Conservation (phyloP, 2,797 vertebrate species). For the Peromyscus melanophrys region DNA sequence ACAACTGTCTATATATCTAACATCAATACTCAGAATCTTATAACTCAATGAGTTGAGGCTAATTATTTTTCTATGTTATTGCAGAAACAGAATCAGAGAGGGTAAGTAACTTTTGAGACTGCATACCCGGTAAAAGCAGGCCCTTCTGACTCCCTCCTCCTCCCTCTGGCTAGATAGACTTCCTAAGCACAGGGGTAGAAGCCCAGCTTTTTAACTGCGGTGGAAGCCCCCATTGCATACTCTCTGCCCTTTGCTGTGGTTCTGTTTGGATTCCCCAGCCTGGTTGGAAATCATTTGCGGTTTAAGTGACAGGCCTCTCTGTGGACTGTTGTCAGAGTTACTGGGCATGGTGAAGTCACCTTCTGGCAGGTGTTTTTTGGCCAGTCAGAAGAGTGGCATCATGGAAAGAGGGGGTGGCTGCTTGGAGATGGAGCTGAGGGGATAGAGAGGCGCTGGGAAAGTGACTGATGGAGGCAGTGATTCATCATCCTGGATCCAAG, state of each 20-base stretch:
- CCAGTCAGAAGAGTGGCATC: constrained; percentile 66
- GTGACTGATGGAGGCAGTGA: constrained; percentile 70
- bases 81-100: background rate
- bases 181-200: background rate
- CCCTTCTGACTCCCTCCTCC: background rate
- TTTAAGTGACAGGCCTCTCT: constrained; percentile 78
- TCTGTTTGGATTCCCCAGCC: constrained; percentile 31
- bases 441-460: constrained; percentile 54
- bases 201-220: background rate
- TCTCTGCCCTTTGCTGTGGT: background rate
- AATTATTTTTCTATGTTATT: background rate
- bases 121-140: background rate
- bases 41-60: background rate
- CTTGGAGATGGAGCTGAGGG: background rate
- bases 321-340: constrained; percentile 81
- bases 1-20: background rate
- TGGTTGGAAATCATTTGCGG: constrained; percentile 67
- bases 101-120: background rate
- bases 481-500: constrained; percentile 27
- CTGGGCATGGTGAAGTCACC: constrained; percentile 79
- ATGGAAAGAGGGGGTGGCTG: constrained; percentile 12
- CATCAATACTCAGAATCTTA: background rate
- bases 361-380: constrained; percentile 63
- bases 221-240: background rate
- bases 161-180: background rate